phyloP scores from a whole-genome alignment of 2,888 invertebrate genomes.

The Philereme vetulata region DNA sequence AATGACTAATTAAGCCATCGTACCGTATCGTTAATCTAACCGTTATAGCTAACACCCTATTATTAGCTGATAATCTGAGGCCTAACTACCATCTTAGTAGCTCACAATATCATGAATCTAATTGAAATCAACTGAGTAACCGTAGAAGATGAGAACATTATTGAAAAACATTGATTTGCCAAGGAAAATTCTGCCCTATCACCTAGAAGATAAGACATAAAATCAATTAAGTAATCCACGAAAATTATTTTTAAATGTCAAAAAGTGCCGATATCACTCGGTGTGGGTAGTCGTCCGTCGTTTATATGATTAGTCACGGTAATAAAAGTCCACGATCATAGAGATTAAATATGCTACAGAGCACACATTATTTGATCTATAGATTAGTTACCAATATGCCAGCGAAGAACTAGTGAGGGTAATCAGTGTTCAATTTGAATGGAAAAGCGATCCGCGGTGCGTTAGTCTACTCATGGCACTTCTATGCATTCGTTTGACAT shows the following conservation, averaged over 20 bases:
- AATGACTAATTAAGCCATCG: too few species aligned
- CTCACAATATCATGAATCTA: not conserved
- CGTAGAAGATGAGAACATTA: constrained; percentile 8
- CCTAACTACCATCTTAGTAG: not conserved
- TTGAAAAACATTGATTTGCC: constrained; percentile 11
- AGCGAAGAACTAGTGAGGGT: too few species aligned
- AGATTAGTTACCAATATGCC: not conserved
- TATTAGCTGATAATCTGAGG: too few species aligned
- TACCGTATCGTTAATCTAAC: too few species aligned
- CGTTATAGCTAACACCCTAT: too few species aligned
- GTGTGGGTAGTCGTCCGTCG: constrained; percentile 67
- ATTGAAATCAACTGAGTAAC: constrained; percentile 11
- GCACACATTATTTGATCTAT: not conserved
- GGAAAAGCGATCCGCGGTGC: too few species aligned
- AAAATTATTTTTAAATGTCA: constrained; percentile 56
- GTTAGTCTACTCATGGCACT: too few species aligned
- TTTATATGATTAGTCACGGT: constrained; percentile 72
- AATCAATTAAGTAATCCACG: constrained; percentile 27
- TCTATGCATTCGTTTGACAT: too few species aligned
- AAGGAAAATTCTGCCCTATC: constrained; percentile 31
- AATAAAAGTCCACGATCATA: constrained; percentile 57
- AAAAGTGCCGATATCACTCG: constrained; percentile 61
- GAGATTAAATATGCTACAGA: constrained; percentile 16
- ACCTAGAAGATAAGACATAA: constrained; percentile 23
- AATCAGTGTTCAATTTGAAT: too few species aligned